These are phyloP conservation scores for Mechanitis messenoides DNA, from an alignment of 2,888 invertebrate genomes.

Conservation along the genomic window DNA sequence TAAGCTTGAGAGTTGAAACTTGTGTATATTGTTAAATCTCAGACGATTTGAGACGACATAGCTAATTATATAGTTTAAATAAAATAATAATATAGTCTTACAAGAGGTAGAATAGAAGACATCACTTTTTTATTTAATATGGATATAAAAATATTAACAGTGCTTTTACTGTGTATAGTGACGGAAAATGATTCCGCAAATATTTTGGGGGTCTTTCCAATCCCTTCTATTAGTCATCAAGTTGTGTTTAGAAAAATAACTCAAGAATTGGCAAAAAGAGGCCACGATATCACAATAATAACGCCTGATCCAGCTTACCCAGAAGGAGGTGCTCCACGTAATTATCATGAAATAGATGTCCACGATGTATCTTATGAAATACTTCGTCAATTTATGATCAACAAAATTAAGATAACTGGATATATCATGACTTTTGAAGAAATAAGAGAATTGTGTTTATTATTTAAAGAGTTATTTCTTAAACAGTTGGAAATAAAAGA, in stretches of 20 bases:
- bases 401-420: too few relatives aligned
- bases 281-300: conserved; percentile 60
- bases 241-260: conserved; percentile 53
- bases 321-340: conserved; percentile 39
- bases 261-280: conserved; percentile 52
- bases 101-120: too few relatives aligned
- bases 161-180: neutral
- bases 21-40: too few relatives aligned
- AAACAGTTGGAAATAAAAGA: conserved; percentile 27
- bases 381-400: neutral
- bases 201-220: conserved; percentile 53
- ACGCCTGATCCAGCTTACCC: conserved; percentile 55
- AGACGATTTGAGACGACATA: too few relatives aligned
- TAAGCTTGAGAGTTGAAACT: too few relatives aligned
- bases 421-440: too few relatives aligned
- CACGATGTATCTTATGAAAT: conserved; percentile 38
- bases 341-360: conserved; percentile 55
- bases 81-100: too few relatives aligned
- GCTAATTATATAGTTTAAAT: too few relatives aligned
- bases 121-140: neutral
- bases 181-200: conserved; percentile 35
- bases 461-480: conserved; percentile 25
- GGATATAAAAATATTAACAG: neutral
- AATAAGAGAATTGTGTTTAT: neutral
- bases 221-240: conserved; percentile 66